Evolutionary conservation across 2,113 vertebrate species (phyloP).

Genomic region (Psittacara wagleri): DNA sequence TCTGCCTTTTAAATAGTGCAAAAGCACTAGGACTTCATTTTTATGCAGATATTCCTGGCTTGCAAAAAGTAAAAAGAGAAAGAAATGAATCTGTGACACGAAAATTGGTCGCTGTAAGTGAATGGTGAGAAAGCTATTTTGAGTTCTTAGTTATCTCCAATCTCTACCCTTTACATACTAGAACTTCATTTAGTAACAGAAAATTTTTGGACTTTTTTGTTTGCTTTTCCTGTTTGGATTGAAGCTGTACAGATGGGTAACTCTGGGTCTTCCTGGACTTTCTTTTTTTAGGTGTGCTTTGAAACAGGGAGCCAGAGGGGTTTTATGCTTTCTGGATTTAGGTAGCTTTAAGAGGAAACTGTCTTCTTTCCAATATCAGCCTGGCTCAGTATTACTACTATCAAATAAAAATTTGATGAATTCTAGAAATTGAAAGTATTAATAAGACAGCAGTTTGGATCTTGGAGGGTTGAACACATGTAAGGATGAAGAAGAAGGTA

Average conservation of each 20-base stretch:
- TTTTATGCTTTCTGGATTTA: not conserved
- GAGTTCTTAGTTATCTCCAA: not conserved
- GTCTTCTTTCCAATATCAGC: not conserved
- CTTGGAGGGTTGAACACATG: not conserved
- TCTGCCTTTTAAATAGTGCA: not conserved
- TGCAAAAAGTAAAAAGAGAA: not conserved
- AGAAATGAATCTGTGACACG: not conserved
- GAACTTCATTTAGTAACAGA: not conserved
- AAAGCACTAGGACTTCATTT: not conserved
- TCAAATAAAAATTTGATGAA: not conserved
- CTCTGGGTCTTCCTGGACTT: not conserved
- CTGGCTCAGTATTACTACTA: not conserved
- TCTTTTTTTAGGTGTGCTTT: not conserved
- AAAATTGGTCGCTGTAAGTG: not conserved
- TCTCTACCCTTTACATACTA: not conserved
- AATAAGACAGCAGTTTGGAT: not conserved
- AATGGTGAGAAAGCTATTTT: not conserved
- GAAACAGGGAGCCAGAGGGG: not conserved
- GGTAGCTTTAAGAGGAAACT: not conserved
- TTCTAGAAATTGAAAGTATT: not conserved
- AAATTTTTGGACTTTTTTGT: not conserved
- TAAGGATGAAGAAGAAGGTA: not conserved
- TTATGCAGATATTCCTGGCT: not conserved
- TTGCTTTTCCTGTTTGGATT: not conserved
- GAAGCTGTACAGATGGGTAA: not conserved